Base-by-base conservation (phyloP, 2,113 vertebrate genomes). In the Amblyopsis rosae region DNA sequence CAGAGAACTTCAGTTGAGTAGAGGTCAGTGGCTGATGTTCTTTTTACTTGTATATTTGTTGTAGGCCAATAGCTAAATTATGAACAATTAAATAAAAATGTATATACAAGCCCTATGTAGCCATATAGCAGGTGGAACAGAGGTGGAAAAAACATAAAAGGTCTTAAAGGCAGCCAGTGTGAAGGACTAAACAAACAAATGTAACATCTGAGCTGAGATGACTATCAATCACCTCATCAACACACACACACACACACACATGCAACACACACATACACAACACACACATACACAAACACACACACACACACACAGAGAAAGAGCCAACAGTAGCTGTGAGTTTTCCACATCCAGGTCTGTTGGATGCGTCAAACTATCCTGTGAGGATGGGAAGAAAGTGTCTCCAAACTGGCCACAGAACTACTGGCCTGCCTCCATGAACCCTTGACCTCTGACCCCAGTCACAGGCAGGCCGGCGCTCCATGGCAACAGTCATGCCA, bases 261-360 rank as follows among this genome's bases (percentile, higher is more conserved):
- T 26, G 26, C 26, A 26, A 2, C 35, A 41, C 35, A 41, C 35
- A 1, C 35, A 41, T 3, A 41, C 35, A 19, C 77, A 65, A 74
- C 3, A 41, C 35, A 41, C 35, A 8, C 35, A 41, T 5, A 41
- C 35, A 8, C 35, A 41, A 1, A 41, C 35, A 4, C 35, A 41
- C 35, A 41, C 35, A 41, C 35, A 8, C 35, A 41, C 35, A 41
- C 35, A 19, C 19, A 2, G 19, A 19, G 19, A 19, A 19, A 56
- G 72, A 68, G 15, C 17, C 12, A 67, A 55, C 60, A 48, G 47
- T 58, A 81, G 83, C 75, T 72, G 77, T 70, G 70, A 80, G 69
- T 8, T 86, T 72, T 84, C 77, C 79, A 84, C 86, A 78, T 84
- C 79, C 82, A 77, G 73, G 74, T 68, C 76, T 73, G 76, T 55